phyloP scores from a whole-genome alignment of 2,888 invertebrate genomes.

The Diarsia mendica region DNA sequence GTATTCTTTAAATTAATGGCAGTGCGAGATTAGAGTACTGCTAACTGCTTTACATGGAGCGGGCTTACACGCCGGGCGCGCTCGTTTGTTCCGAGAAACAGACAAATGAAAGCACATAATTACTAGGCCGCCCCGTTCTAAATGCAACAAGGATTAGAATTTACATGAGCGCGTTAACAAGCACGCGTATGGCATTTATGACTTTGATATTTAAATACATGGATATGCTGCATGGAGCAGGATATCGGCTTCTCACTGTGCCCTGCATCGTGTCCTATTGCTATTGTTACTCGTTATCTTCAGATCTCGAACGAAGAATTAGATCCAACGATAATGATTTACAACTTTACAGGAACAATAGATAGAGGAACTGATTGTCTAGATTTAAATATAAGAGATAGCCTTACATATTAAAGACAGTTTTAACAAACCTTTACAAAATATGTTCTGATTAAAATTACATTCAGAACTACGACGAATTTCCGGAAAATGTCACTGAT shows the following conservation, averaged over 20 bases:
- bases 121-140: slow-evolving; percentile 89
- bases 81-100: slow-evolving; percentile 88
- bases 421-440: slow-evolving; percentile 13
- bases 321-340: slow-evolving; percentile 62
- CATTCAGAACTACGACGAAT: background rate
- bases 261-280: slow-evolving; percentile 44
- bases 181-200: slow-evolving; percentile 89
- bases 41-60: slow-evolving; percentile 90
- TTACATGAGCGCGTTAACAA: slow-evolving; percentile 88
- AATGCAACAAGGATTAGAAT: slow-evolving; percentile 90
- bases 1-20: slow-evolving; percentile 90
- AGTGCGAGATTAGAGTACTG: slow-evolving; percentile 89
- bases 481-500: background rate
- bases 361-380: slow-evolving; percentile 44
- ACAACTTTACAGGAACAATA: slow-evolving; percentile 58
- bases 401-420: slow-evolving; percentile 25
- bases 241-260: slow-evolving; percentile 56
- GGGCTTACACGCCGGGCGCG: slow-evolving; percentile 84
- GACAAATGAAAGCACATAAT: slow-evolving; percentile 90
- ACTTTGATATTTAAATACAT: slow-evolving; percentile 84
- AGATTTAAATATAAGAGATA: slow-evolving; percentile 46
- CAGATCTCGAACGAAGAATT: slow-evolving; percentile 51
- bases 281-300: slow-evolving; percentile 57
- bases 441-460: slow-evolving; percentile 9
- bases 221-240: slow-evolving; percentile 63